Evolutionary conservation across 2,797 vertebrate species (phyloP).

Genomic region (Bufotes viridis): DNA sequence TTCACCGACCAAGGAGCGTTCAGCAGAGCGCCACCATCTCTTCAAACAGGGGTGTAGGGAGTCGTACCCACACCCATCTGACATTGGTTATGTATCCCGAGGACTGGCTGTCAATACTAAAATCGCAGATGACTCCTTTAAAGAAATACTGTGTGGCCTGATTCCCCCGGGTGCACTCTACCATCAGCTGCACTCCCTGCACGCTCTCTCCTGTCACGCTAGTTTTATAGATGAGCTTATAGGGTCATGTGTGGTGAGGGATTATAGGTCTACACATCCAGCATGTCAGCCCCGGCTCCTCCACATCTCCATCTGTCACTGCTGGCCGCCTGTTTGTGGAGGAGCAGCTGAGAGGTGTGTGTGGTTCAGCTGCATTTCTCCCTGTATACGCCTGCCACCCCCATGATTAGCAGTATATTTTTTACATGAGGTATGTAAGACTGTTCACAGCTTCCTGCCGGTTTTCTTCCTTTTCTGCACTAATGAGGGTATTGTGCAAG

Average conservation of each 20-base stretch:
- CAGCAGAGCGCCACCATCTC: too few relatives aligned
- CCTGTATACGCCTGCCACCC: background rate
- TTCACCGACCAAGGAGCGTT: too few relatives aligned
- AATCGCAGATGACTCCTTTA: background rate
- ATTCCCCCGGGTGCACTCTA: too few relatives aligned
- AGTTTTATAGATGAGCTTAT: constrained; percentile 13
- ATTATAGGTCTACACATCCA: background rate
- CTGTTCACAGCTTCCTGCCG: too few relatives aligned
- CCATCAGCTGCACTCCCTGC: too few relatives aligned
- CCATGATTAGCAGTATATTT: background rate
- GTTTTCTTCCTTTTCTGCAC: too few relatives aligned
- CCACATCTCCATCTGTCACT: constrained; percentile 8
- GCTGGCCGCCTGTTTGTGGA: background rate
- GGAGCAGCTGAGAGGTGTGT: background rate
- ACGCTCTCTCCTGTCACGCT: background rate
- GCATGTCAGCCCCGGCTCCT: background rate
- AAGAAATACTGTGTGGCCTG: background rate
- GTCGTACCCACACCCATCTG: too few relatives aligned
- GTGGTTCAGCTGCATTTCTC: background rate
- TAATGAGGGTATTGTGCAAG: background rate
- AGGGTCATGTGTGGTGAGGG: constrained; percentile 16
- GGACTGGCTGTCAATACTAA: too few relatives aligned
- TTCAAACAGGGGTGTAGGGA: too few relatives aligned
- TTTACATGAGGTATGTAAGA: too few relatives aligned
- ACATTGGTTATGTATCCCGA: too few relatives aligned